Conservation (phyloP, 2,113 vertebrate species). For the Barnardius zonarius region DNA sequence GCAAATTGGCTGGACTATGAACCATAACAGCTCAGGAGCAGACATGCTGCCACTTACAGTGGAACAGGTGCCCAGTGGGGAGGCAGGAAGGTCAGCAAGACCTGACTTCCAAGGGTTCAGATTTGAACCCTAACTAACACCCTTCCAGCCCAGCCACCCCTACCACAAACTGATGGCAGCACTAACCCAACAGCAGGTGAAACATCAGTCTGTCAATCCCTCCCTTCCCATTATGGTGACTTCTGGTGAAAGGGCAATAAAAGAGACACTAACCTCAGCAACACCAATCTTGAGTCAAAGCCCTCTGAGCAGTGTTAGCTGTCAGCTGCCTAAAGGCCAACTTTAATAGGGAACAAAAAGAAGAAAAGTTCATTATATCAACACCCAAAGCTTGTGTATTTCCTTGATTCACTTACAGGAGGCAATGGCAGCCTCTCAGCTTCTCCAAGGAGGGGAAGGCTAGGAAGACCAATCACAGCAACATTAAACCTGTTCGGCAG, state of each 20-base stretch:
- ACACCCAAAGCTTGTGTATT: not conserved
- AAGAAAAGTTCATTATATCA: not conserved
- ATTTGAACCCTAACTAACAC: not conserved
- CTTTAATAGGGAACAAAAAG: not conserved
- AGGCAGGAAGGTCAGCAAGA: not conserved
- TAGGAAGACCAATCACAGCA: not conserved
- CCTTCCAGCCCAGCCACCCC: not conserved
- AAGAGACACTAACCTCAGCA: not conserved
- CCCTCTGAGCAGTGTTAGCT: not conserved
- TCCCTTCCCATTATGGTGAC: not conserved
- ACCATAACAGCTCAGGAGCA: not conserved
- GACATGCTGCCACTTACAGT: not conserved
- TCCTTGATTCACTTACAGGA: not conserved
- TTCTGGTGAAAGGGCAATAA: not conserved
- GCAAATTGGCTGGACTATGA: not conserved
- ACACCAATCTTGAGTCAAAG: not conserved
- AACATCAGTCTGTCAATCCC: not conserved
- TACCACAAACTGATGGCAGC: not conserved
- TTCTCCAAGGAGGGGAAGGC: not conserved
- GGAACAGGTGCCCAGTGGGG: not conserved
- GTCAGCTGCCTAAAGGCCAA: not conserved
- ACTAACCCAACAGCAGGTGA: not conserved
- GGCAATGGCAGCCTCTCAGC: not conserved
- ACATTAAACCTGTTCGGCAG: not conserved
- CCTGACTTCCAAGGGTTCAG: not conserved